A percentile compares a stretch with the other conserved stretches of the same genome.
Evolutionary conservation across 2,888 invertebrate genomes (phyloP).

Genomic region (Myathropa florea): DNA sequence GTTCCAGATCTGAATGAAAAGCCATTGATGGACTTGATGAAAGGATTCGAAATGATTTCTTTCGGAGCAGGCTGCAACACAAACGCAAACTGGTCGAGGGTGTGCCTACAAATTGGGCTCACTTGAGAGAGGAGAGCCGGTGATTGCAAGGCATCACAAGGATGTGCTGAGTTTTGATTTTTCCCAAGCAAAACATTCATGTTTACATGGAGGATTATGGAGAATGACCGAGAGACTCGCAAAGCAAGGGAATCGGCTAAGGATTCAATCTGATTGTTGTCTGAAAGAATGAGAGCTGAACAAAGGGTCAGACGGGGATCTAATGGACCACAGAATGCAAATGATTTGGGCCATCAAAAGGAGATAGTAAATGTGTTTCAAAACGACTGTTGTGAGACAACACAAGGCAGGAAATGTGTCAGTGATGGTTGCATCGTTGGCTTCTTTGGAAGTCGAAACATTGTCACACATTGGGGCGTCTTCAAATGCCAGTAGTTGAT

Average conservation of each 20-base stretch:
- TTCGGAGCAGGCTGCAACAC: neutral
- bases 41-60: neutral
- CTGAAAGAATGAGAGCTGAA: neutral
- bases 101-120: neutral
- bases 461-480: no score
- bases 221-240: neutral
- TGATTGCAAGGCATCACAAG: neutral
- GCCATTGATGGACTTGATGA: neutral
- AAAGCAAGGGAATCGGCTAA: neutral
- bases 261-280: neutral
- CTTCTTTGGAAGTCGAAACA: no score
- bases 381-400: no score
- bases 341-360: no score
- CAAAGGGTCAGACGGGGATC: no score
- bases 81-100: neutral
- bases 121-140: neutral
- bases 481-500: no score
- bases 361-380: no score
- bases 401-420: no score
- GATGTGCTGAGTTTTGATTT: no score
- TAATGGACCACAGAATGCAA: no score
- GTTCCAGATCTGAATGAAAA: neutral
- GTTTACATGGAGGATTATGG: neutral
- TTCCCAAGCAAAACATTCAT: no score
- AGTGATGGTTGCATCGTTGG: no score